These are phyloP conservation scores for Acronicta aceris DNA, from an alignment of 2,888 invertebrate species.

Conservation along the genomic window DNA sequence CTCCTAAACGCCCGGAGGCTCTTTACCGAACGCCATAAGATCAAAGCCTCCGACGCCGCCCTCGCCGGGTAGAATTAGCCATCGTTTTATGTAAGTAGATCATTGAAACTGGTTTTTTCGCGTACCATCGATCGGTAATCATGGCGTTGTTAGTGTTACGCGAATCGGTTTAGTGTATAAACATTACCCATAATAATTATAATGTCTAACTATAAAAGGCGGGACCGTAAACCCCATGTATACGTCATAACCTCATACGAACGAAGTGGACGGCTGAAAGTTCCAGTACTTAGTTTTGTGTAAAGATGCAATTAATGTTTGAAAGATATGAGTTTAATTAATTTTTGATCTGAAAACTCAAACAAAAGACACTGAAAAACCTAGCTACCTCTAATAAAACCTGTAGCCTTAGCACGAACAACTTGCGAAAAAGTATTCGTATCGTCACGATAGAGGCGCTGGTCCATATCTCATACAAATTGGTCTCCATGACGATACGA, in stretches of 20 bases:
- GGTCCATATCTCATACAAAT: too few species aligned
- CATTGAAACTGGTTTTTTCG: slow-evolving; percentile 46
- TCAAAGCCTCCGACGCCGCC: slow-evolving; percentile 52
- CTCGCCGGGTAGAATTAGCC: slow-evolving; percentile 54
- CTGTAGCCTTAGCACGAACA: too few species aligned
- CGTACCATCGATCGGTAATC: slow-evolving; percentile 38
- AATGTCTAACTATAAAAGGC: neutral
- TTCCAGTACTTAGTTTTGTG: too few species aligned
- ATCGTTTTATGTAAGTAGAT: slow-evolving; percentile 66
- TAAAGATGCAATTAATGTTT: too few species aligned
- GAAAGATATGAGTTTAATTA: too few species aligned
- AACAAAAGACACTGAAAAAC: too few species aligned
- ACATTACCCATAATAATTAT: neutral
- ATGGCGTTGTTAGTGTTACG: slow-evolving; percentile 24
- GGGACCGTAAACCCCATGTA: neutral
- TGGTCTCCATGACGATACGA: too few species aligned
- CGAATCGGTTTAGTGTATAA: slow-evolving; percentile 7
- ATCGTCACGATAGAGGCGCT: too few species aligned
- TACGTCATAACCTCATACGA: neutral
- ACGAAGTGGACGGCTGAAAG: neutral
- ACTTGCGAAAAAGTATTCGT: too few species aligned
- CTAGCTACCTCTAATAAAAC: neutral
- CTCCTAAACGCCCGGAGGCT: slow-evolving; percentile 30
- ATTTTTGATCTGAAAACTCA: too few species aligned
- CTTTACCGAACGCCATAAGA: slow-evolving; percentile 36